A percentile compares a stretch with the other conserved stretches of the same genome.
Evolutionary conservation across 2,113 vertebrate genomes (phyloP).

Genomic region (Dicerorhinus sumatrensis): DNA sequence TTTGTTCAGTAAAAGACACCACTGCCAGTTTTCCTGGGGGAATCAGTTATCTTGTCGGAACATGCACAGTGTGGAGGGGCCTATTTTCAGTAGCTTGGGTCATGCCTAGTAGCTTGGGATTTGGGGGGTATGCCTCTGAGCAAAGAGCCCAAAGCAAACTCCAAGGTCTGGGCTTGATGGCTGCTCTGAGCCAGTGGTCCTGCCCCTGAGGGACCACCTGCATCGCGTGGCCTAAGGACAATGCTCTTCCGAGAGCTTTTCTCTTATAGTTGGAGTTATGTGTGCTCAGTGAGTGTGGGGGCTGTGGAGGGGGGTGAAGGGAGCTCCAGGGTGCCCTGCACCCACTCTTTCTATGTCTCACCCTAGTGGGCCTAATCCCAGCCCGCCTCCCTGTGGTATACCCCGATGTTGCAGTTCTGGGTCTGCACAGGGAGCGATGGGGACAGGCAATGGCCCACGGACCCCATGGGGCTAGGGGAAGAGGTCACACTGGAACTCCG

Average conservation of each 20-base stretch:
- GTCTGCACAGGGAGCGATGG: neutral
- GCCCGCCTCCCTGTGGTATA: neutral
- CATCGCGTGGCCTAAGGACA: rapidly evolving
- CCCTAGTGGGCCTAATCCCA: rapidly evolving
- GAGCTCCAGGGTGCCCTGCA: neutral
- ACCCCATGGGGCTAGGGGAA: neutral
- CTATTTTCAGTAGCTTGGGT: neutral
- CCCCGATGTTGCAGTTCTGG: neutral
- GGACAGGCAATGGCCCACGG: too few species aligned
- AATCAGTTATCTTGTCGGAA: neutral
- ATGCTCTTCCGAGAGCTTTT: neutral
- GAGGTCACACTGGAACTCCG: too few species aligned
- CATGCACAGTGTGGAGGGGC: neutral
- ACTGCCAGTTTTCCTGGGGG: neutral
- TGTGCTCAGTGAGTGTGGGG: neutral
- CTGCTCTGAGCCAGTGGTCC: neutral
- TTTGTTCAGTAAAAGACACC: neutral
- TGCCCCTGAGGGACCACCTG: rapidly evolving
- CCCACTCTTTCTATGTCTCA: too few species aligned
- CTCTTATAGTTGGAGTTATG: neutral
- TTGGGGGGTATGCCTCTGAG: neutral
- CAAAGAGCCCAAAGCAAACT: neutral
- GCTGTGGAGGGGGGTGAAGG: neutral
- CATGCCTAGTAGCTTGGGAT: neutral
- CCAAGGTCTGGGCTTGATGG: neutral